Base-by-base conservation (phyloP, 92 coral and sea anemone genomes). In the Paragorgia papillata region DNA sequence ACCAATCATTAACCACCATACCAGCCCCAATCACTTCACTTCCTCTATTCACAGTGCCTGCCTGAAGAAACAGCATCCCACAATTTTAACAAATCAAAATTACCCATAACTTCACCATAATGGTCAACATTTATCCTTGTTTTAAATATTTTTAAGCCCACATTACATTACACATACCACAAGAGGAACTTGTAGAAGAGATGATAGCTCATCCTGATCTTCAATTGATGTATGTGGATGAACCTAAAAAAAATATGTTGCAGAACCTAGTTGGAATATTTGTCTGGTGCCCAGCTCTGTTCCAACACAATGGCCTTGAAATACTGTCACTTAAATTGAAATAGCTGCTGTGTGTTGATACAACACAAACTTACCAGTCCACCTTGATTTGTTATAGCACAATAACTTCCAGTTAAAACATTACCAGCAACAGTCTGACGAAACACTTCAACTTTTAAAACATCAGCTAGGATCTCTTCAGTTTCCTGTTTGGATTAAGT, bases 11-110 rank as follows among this genome's bases (percentile, higher is more conserved):
- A 29, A 95, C 99, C 3, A 91, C 97, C 88, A 95, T 83, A 7
- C 99, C 99, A 19, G 95, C 99, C 2, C 99, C 99, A 20, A 95
- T 85, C 4, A 95, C 97, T 68, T 95, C 99, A 87, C 99, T 95
- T 26, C 99, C 99, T 81, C 99, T 84, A 79, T 95, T 95, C 66
- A 95, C 92, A 60, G 99, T 89, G 25, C 99, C 99, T 64, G 99
- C 99, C 98, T 94, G 76, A 21, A 54, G 34, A 19, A 6, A 21
- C 27, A 58, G 29, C 2, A 46, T 2, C 9, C 7, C 53, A 1
- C 2, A 46, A 15, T 46, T 46, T 37, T 37, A 37, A 37, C 43
- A 37, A 37, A 37, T 37, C 43, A 4, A 37, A 4, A 37, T n/a
- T n/a, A n/a, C n/a, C n/a, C n/a, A n/a, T n/a, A n/a, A n/a, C n/a